Evolutionary conservation across 2,797 vertebrate genomes (phyloP), one percentile per base, ranked within the genome.

Genomic region (Pagetopsis macropterus): DNA sequence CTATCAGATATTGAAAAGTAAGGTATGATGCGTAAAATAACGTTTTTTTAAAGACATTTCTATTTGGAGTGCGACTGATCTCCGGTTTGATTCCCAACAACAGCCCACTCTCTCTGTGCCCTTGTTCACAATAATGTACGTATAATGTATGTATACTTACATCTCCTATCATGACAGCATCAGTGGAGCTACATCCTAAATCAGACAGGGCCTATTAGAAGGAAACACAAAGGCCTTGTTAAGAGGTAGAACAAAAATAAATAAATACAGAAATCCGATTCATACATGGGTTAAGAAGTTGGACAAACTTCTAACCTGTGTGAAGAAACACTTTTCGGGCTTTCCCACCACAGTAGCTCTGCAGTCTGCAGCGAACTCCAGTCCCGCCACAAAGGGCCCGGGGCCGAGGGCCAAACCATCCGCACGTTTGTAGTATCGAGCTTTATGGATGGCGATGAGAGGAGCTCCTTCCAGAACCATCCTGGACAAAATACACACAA

Each of bases 371-470:
- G 98, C 96, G 0, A 96, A 98, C 83, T 98, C 97, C 75, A 99
- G 90, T 2, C 94, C 97, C 0, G 94, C 85, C 13, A 99, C 96
- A 13, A 99, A 99, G 7, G 97, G 96, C 7, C 98, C 98, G 0
- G 98, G 98, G 3, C 98, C 98, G n/a, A 99, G 92, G 2, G 97
- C 95, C 81, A 99, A 84, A 8, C 97, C 97, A 0, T 98, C 97
- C 69, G 95, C 94, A 62, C 92, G 95, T 86, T 96, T 97, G 89
- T 97, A 99, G 85, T 99, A 99, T 1, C 97, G 94, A 59, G 97
- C 97, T 89, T 98, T 99, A 72, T 99, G 98, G 87, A 99, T 95
- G 1, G 98, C 97, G 48, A 99, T 97, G 70, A 99, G 96, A 58
- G 96, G 96, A 0, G 97, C 97, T 0, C 97, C 97, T 0, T 96